Percentiles rank a stretch among this genome's conserved stretches.
Conservation (phyloP, 2,888 invertebrate species). For the Netelia melanura region DNA sequence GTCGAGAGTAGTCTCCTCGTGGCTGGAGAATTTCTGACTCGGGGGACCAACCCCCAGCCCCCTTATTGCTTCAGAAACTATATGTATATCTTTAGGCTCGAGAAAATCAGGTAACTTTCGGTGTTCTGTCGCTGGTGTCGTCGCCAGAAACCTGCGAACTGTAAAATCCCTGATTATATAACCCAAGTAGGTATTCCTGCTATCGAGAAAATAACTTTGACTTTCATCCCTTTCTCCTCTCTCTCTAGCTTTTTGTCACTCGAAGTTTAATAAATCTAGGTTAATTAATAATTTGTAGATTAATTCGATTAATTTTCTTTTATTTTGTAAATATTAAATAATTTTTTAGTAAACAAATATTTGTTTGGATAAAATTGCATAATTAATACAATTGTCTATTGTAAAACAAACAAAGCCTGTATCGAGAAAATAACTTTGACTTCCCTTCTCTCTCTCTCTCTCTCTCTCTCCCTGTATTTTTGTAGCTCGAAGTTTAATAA, state of each 20-base stretch:
- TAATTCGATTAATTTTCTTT: too few species aligned
- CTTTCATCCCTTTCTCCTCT: not conserved
- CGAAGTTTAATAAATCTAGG: not conserved
- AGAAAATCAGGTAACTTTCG: constrained; percentile 8
- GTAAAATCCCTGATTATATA: constrained; percentile 8
- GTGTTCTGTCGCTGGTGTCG: not conserved
- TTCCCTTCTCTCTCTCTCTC: too few species aligned
- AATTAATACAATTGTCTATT: too few species aligned
- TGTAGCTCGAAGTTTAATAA: not conserved
- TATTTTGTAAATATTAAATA: too few species aligned
- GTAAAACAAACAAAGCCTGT: too few species aligned
- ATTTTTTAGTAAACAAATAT: too few species aligned
- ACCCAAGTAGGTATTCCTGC: not conserved
- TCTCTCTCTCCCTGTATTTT: too few species aligned
- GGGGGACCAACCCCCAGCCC: constrained; percentile 50
- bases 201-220: not conserved
- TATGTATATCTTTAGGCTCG: not conserved
- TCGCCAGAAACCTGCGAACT: constrained; percentile 3
- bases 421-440: too few species aligned
- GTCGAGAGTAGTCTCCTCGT: constrained; percentile 48
- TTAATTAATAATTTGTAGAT: too few species aligned
- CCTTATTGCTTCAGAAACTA: not conserved
- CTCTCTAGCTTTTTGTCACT: not conserved
- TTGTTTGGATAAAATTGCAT: too few species aligned
- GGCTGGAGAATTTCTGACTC: constrained; percentile 51